Evolutionary conservation across 2,888 invertebrate species (phyloP), one percentile per base, ranked within the genome.

Genomic region (Urechis unicinctus): DNA sequence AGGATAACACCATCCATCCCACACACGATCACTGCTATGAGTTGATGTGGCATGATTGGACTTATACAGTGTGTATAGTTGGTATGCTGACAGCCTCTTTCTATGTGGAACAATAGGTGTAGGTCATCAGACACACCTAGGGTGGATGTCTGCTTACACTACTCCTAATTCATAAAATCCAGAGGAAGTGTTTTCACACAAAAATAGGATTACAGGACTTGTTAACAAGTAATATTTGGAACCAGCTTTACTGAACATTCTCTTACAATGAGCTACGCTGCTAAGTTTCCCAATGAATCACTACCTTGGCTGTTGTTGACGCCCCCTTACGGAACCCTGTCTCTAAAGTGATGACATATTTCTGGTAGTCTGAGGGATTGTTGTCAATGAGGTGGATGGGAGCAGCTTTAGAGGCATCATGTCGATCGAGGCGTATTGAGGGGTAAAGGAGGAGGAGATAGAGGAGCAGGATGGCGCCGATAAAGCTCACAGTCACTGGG

Each of bases 261-360:
- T n/a, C n/a, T n/a, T n/a, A n/a, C n/a, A n/a, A n/a, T n/a, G n/a
- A n/a, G n/a, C n/a, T n/a, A n/a, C n/a, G n/a, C n/a, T n/a, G n/a
- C n/a, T n/a, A n/a, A n/a, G n/a, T n/a, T n/a, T n/a, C n/a, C n/a
- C n/a, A n/a, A n/a, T n/a, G n/a, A n/a, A n/a, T n/a, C n/a, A n/a
- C 50, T 54, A 77, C 78, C 66, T 74, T 75, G 3, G 78, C 74
- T 30, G 78, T 72, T 9, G 77, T 78, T 25, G 77, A 77, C 21
- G 78, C 72, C 21, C 69, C 69, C 53, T 63, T 65, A 41, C 71
- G 62, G 60, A 71, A 69, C 17, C 78, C 78, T 1, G 78, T 78
- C 62, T 75, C 73, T 47, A 78, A 58, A 42, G 71, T 69, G 43
- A 79, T 64, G 52, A 73, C 67, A 61, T 78, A 79, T 25, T 69